A percentile compares a stretch with the other conserved stretches of the same genome.
Conservation (phyloP, 2,113 vertebrate genomes). For the Panthera leo region DNA sequence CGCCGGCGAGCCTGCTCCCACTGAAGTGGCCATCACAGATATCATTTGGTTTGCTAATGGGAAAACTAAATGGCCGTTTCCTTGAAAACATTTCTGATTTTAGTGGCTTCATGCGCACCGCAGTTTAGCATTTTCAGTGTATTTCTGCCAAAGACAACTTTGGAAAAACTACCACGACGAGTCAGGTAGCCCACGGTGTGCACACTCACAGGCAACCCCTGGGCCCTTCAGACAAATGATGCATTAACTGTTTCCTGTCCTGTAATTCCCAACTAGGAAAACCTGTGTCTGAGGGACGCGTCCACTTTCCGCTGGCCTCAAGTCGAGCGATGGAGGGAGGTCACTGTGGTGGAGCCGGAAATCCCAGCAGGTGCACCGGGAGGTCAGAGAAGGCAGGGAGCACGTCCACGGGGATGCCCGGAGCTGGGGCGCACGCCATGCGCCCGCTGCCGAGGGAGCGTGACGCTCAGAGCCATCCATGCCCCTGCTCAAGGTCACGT, state of each 20-base stretch:
- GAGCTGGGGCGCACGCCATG: too few relatives aligned
- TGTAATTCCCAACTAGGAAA: not conserved
- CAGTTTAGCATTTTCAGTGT: too few relatives aligned
- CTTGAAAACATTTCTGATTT: not conserved
- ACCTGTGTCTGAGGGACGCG: too few relatives aligned
- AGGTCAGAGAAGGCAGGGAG: too few relatives aligned
- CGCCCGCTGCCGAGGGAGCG: too few relatives aligned
- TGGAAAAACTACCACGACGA: not conserved
- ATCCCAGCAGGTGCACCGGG: too few relatives aligned
- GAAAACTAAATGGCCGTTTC: not conserved
- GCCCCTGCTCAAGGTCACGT: too few relatives aligned
- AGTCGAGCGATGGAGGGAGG: too few relatives aligned
- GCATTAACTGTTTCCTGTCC: rapidly evolving
- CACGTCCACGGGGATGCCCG: too few relatives aligned
- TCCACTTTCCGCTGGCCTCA: too few relatives aligned
- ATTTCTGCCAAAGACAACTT: not conserved
- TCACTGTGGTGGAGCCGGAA: too few relatives aligned
- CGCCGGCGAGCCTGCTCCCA: not conserved
- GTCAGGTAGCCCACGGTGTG: not conserved
- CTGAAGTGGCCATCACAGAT: not conserved
- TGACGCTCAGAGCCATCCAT: too few relatives aligned
- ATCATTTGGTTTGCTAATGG: not conserved
- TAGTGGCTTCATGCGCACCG: not conserved
- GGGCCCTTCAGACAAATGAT: not conserved
- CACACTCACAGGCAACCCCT: not conserved